phyloP scores from a whole-genome alignment of 2,797 vertebrate genomes.

The Pangasius krempfi region DNA sequence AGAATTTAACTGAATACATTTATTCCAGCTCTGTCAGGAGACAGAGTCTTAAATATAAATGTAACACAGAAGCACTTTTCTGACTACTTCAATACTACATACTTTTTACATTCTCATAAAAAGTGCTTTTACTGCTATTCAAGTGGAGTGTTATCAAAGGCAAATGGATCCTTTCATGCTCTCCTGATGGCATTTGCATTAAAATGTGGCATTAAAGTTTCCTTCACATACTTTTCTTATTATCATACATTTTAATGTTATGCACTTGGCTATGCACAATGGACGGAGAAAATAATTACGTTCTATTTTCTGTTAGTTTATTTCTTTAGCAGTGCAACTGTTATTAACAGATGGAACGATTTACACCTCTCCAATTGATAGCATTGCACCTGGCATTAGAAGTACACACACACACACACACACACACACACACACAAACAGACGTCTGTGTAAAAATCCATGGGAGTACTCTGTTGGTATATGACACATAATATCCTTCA shows the following conservation, averaged over 20 bases:
- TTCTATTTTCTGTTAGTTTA: neutral
- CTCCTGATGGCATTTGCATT: slow-evolving; percentile 33
- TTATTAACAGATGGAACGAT: slow-evolving; percentile 1
- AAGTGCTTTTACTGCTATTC: slow-evolving; percentile 38
- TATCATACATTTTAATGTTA: slow-evolving; percentile 5
- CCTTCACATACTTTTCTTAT: neutral
- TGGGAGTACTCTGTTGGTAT: neutral
- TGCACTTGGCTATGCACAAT: neutral
- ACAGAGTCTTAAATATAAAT: slow-evolving; percentile 12
- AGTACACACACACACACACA: neutral
- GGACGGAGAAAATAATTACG: neutral
- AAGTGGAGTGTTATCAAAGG: slow-evolving; percentile 34
- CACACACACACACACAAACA: neutral
- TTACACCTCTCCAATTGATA: neutral
- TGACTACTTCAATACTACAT: slow-evolving; percentile 23
- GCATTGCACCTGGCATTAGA: slow-evolving; percentile 5
- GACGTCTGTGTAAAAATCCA: neutral
- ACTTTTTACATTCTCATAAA: slow-evolving; percentile 20
- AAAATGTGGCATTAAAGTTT: slow-evolving; percentile 32
- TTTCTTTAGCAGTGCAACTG: neutral
- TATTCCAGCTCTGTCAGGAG: slow-evolving; percentile 11
- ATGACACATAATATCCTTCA: neutral
- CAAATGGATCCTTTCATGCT: slow-evolving; percentile 39
- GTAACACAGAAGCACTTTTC: slow-evolving; percentile 21
- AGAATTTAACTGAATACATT: slow-evolving; percentile 10